Base-by-base conservation (phyloP, 2,888 invertebrate species). In the Rhagium mordax region DNA sequence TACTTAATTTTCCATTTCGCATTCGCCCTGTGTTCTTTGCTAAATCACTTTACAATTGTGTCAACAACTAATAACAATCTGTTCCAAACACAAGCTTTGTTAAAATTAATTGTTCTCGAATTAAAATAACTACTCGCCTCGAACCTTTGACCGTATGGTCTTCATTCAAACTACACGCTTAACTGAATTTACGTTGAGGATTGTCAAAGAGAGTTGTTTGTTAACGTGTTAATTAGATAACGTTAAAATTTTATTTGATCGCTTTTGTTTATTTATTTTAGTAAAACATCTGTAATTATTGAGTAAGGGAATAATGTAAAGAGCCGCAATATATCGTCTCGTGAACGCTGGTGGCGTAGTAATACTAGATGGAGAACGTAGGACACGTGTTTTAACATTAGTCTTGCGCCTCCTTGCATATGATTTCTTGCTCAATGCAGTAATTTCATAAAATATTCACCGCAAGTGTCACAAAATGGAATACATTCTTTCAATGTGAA, bases 121-220 rank as follows among this genome's bases (percentile, higher is more conserved):
- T 57, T 57, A 57, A 57, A 57, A 57, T 57, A 57, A 57, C 27
- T 57, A 57, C 27, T n/a, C 27, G 5, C 57, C 2, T 24, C 20
- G 27, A 27, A 27, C 57, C 13, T 57, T 53, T 8, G 24, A 57
- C 15, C n/a, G 15, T 4, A 33, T 2, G 8, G 33, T 7, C 33
- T n/a, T n/a, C 33, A 7, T 8, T 33, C 7, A 33, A 33, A 8
- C 8, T 33, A 33, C 33, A 33, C 8, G 33, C 33, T 7, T 33
- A 33, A 33, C 33, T 33, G 5, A 33, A 33, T 33, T 33, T 33
- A 1, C 33, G 8, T 2, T 33, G 33, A 33, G 4, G 8, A 33
- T 8, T 33, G 8, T 33, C 33, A 33, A 33, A 33, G 8, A 1
- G 33, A 8, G 7, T 33, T 8, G 8, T 8, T 33, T 33, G 5